Percentiles rank a stretch among this genome's conserved stretches.
These are phyloP conservation scores for Ranitomeya variabilis DNA, from an alignment of 2,113 vertebrate genomes.

Conservation along the genomic window DNA sequence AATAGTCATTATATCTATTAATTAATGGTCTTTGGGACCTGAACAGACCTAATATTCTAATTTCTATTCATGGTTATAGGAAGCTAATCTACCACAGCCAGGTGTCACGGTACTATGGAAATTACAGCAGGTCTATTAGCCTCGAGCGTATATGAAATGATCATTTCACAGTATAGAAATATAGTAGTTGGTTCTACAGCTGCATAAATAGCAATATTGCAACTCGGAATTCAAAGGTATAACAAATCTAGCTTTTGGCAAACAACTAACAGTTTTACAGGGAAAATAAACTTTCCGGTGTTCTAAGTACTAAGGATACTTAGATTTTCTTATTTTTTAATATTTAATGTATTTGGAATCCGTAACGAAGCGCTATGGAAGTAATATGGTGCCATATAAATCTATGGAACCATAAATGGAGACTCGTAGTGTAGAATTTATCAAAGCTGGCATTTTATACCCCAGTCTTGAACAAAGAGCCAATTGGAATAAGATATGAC, in stretches of 20 bases:
- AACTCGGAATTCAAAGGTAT: background rate
- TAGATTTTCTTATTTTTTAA: too few species aligned
- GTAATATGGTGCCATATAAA: too few species aligned
- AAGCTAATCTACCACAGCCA: slow-evolving; percentile 9
- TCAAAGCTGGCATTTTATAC: too few species aligned
- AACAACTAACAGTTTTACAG: background rate
- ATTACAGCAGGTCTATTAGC: background rate
- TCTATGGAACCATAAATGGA: too few species aligned
- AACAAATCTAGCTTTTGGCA: background rate
- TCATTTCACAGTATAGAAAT: slow-evolving; percentile 3
- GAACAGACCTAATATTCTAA: background rate
- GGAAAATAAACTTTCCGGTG: background rate
- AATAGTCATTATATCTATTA: background rate
- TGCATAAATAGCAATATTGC: background rate
- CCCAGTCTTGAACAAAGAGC: too few species aligned
- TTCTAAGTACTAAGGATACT: background rate
- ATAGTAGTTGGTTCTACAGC: background rate
- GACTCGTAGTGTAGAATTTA: too few species aligned
- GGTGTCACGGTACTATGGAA: background rate
- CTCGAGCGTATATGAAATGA: background rate
- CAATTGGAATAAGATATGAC: too few species aligned
- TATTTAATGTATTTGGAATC: too few species aligned
- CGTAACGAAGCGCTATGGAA: too few species aligned
- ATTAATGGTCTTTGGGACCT: background rate
- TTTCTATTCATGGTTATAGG: slow-evolving; percentile 7